Percentiles rank a stretch among this genome's conserved stretches.
Evolutionary conservation across 1,140 invertebrate genomes (phyloP).

Genomic region (Bilobella aurantiaca): DNA sequence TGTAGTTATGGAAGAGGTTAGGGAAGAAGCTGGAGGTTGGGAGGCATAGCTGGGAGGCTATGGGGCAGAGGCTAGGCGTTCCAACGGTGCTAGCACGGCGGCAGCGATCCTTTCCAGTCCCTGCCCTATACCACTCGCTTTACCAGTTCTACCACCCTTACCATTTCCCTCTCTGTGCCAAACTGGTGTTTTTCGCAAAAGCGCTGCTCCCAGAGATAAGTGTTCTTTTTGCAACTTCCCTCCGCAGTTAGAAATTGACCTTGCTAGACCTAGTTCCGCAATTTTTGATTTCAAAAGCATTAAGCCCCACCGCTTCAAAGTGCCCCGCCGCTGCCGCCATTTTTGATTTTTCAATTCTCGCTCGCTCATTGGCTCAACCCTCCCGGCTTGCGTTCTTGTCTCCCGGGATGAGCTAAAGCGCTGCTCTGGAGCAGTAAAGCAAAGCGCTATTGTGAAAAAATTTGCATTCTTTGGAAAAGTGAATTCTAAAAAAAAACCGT

Average conservation of each 20-base stretch:
- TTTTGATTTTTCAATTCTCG: too few relatives aligned
- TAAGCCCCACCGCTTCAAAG: background rate
- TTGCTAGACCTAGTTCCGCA: constrained; percentile 6
- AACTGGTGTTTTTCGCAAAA: constrained; percentile 23
- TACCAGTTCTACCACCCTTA: background rate
- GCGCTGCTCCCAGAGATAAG: constrained; percentile 10
- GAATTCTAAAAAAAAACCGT: too few relatives aligned
- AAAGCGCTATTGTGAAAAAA: too few relatives aligned
- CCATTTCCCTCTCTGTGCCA: constrained; percentile 11
- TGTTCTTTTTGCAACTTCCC: constrained; percentile 28
- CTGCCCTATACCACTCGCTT: background rate
- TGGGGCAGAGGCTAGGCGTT: background rate
- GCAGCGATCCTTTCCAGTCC: background rate
- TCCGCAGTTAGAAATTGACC: constrained; percentile 34
- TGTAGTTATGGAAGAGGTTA: too few relatives aligned
- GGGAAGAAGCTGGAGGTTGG: background rate
- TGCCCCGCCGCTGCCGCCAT: background rate
- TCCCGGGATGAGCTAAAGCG: too few relatives aligned
- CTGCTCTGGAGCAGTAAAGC: too few relatives aligned
- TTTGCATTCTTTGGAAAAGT: too few relatives aligned
- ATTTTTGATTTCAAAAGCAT: background rate
- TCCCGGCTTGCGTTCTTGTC: too few relatives aligned
- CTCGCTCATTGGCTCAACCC: too few relatives aligned
- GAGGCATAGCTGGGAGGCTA: background rate
- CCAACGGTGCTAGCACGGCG: background rate